Conservation (phyloP, 2,113 vertebrate species). For the Elephas maximus region DNA sequence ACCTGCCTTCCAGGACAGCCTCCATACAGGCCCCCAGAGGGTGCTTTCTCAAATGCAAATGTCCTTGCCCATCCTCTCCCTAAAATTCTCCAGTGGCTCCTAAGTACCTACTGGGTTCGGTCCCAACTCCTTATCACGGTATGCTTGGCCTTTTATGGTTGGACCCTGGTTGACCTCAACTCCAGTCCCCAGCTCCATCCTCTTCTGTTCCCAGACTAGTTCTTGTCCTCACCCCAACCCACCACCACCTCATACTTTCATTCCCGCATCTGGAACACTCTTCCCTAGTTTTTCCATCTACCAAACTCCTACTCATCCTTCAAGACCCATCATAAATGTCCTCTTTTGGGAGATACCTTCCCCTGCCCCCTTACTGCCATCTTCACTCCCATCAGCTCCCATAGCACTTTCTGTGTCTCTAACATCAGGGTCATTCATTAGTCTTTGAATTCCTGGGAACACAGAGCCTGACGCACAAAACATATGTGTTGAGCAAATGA, state of each 20-base stretch:
- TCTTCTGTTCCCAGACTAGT: neutral
- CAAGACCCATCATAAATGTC: neutral
- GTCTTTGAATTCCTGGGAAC: neutral
- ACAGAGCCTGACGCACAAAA: neutral
- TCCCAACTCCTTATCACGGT: neutral
- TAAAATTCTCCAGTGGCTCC: neutral
- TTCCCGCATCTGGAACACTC: neutral
- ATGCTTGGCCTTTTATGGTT: neutral
- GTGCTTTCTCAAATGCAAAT: neutral
- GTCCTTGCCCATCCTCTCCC: neutral
- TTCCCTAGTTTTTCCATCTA: neutral
- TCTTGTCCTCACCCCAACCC: neutral
- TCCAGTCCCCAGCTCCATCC: neutral
- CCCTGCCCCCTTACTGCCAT: neutral
- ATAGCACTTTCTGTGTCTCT: neutral
- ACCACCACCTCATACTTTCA: neutral
- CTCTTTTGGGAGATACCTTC: neutral
- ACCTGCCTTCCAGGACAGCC: neutral
- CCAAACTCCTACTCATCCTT: neutral
- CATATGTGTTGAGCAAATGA: neutral
- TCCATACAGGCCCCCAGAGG: neutral
- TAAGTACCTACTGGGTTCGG: neutral
- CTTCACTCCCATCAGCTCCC: neutral
- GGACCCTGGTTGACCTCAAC: neutral
- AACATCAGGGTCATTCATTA: neutral